Evolutionary conservation across 2,113 vertebrate species (phyloP), one percentile per base, ranked within the genome.

Genomic region (Microcebus ravelobensis): DNA sequence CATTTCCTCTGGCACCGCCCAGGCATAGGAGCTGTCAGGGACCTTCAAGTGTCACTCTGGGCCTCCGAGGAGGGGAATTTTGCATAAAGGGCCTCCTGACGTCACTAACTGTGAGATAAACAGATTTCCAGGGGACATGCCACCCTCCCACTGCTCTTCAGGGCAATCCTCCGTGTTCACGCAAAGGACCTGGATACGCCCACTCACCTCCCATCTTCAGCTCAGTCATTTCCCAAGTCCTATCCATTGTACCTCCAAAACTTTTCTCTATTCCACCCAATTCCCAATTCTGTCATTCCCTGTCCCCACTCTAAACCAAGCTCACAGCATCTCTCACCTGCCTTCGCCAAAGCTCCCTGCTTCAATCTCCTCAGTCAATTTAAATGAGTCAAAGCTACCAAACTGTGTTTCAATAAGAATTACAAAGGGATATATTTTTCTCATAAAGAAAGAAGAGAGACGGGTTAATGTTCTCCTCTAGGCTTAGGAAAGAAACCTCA

Each of bases 1-100:
- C n/a, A 4, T 23, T 63, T 86, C 68, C 39, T 95, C n/a, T 13
- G 52, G 9, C 34, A 29, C 79, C 21, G 18, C 67, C 55, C 20
- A n/a, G 81, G 34, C 63, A 71, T 5, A 29, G 23, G 25, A 76
- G 12, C 36, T 65, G 50, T 59, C 65, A 23, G 0, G 23, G 74
- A 71, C 61, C 67, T 85, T 71, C 29, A 42, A 11, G 39, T 70
- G 76, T 82, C 83, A 36, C 50, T 61, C 63, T 31, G 8, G 59
- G 67, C n/a, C 63, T 87, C 67, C 14, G 25, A 90, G 52, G 67
- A 76, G 39, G 63, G 57, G 50, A 57, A n/a, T 81, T 91, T 45
- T 85, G 79, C 84, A 96, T n/a, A 20, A 81, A 92, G 39, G 25
- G 29, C 31, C 27, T 84, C 92, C 31, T 57, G 52, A 63, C 15